phyloP scores from a whole-genome alignment of 53 echinoderm and acorn worm species.

The Paelopatides confundens region DNA sequence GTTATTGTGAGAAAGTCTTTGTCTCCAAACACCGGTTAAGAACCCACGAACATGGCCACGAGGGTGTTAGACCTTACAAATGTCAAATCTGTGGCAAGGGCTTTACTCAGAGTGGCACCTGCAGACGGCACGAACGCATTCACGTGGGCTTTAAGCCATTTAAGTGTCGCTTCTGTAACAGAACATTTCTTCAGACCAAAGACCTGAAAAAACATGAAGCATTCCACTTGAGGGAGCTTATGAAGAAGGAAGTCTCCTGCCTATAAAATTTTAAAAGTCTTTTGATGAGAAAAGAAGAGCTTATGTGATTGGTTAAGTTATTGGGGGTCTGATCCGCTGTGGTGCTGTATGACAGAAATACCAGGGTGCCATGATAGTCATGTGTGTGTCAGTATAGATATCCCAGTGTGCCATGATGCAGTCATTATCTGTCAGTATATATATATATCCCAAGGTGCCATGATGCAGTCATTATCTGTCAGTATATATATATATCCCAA shows the following conservation, averaged over 20 bases:
- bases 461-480: no score
- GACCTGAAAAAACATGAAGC: slow-evolving; percentile 38
- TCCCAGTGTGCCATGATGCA: no score
- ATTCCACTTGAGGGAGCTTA: slow-evolving; percentile 25
- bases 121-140: slow-evolving; percentile 30
- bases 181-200: slow-evolving; percentile 37
- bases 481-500: no score
- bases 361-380: no score
- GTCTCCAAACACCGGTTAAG: slow-evolving; percentile 34
- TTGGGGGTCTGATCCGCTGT: no score
- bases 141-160: slow-evolving; percentile 36
- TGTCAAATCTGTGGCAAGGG: slow-evolving; percentile 42
- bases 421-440: no score
- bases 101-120: slow-evolving; percentile 42
- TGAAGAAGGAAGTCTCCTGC: slow-evolving; percentile 22
- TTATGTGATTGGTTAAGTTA: no score
- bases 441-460: no score
- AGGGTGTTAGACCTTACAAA: slow-evolving; percentile 24
- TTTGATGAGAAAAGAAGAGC: no score
- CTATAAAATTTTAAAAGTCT: neutral
- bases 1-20: slow-evolving; percentile 34
- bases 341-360: no score
- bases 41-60: slow-evolving; percentile 44
- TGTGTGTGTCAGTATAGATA: no score
- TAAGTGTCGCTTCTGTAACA: slow-evolving; percentile 27